Evolutionary conservation across 2,888 invertebrate genomes (phyloP).

Genomic region (Drosophila percnosoma): DNA sequence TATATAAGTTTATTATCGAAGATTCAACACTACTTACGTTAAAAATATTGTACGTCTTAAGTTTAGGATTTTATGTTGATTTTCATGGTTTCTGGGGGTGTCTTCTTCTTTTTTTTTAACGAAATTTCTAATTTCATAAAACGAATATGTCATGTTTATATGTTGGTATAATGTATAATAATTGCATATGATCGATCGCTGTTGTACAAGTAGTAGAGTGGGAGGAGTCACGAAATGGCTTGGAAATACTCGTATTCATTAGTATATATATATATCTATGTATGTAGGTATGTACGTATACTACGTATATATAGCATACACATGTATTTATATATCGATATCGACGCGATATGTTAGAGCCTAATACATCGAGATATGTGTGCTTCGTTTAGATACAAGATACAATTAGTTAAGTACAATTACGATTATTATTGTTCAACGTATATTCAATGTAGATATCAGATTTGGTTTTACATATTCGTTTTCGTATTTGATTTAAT

Average conservation of each 20-base stretch:
- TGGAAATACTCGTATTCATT: constrained; percentile 39
- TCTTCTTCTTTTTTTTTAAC: constrained; percentile 28
- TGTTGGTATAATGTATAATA: constrained; percentile 63
- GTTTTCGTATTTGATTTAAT: constrained; percentile 28
- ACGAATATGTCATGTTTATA: constrained; percentile 55
- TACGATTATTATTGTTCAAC: constrained; percentile 78
- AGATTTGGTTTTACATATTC: constrained; percentile 51
- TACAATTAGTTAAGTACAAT: constrained; percentile 75
- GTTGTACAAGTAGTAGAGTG: constrained; percentile 65
- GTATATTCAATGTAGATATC: constrained; percentile 67
- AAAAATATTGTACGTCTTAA: constrained; percentile 78
- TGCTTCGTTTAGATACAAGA: constrained; percentile 78
- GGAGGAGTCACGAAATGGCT: constrained; percentile 59
- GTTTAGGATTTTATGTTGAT: constrained; percentile 54
- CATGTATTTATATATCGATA: constrained; percentile 30
- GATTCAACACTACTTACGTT: constrained; percentile 79
- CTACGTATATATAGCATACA: constrained; percentile 21
- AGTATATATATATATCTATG: not conserved
- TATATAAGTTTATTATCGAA: constrained; percentile 78
- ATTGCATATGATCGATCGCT: constrained; percentile 73
- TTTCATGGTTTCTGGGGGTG: constrained; percentile 29
- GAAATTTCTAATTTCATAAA: constrained; percentile 76
- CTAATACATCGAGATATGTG: constrained; percentile 73
- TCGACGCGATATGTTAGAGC: constrained; percentile 43
- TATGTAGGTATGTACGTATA: constrained; percentile 18